These are phyloP conservation scores for Cremastobaeus sp. DNA, from an alignment of 2,888 invertebrate genomes.

Conservation along the genomic window DNA sequence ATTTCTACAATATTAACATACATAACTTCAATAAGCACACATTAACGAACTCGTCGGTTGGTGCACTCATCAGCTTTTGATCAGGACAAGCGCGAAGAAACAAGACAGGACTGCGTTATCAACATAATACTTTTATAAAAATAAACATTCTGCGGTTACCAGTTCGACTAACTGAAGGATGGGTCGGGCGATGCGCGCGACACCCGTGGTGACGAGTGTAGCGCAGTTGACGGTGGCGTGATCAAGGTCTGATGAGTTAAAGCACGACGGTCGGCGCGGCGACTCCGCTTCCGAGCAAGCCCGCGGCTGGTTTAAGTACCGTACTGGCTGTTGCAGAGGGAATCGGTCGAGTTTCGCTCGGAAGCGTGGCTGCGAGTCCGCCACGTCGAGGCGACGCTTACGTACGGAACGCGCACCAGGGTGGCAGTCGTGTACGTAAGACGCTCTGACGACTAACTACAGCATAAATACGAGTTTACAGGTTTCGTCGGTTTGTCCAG, in stretches of 20 bases:
- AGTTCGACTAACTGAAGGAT: slow-evolving; percentile 22
- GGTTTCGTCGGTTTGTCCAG: background rate
- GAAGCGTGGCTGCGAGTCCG: slow-evolving; percentile 66
- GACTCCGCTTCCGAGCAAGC: slow-evolving; percentile 63
- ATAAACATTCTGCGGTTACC: slow-evolving; percentile 38
- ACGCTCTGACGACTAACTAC: slow-evolving; percentile 24
- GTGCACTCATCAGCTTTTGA: slow-evolving; percentile 59
- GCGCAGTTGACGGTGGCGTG: slow-evolving; percentile 26
- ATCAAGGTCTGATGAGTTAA: slow-evolving; percentile 62
- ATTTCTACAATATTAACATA: slow-evolving; percentile 61
- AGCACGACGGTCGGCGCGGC: slow-evolving; percentile 47
- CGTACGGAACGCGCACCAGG: too few species aligned
- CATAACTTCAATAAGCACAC: slow-evolving; percentile 62
- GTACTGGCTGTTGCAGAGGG: too few species aligned
- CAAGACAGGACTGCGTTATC: slow-evolving; percentile 22
- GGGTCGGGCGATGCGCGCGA: slow-evolving; percentile 6
- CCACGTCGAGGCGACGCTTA: slow-evolving; percentile 52
- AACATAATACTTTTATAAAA: slow-evolving; percentile 53
- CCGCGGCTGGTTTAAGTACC: slow-evolving; percentile 12
- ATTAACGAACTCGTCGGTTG: slow-evolving; percentile 57
- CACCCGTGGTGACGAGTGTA: slow-evolving; percentile 20
- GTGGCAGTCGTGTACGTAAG: slow-evolving; percentile 15
- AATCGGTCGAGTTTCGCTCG: slow-evolving; percentile 50
- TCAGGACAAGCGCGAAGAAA: slow-evolving; percentile 37
- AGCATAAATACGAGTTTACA: slow-evolving; percentile 28